Percentiles rank a stretch among this genome's conserved stretches.
Evolutionary conservation across 2,888 invertebrate species (phyloP).

Genomic region (Matsumyia berberina): DNA sequence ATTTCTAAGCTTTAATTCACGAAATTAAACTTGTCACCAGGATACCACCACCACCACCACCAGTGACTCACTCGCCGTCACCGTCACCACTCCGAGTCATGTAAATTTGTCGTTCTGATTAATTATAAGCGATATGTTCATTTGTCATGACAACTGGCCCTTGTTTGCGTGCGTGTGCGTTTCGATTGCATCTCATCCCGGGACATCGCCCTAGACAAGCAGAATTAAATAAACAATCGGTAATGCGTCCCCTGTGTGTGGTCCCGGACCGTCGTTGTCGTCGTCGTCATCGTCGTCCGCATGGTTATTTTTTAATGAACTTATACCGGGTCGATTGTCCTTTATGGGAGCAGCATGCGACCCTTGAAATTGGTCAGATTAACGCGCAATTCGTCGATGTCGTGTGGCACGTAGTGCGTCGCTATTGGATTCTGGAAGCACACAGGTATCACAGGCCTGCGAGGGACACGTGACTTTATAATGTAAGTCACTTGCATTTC

Average conservation of each 20-base stretch:
- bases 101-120: conserved; percentile 54
- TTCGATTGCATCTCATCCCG: conserved; percentile 7
- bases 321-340: conserved; percentile 25
- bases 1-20: conserved; percentile 46
- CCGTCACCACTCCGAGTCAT: conserved; percentile 6
- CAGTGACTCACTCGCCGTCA: not conserved
- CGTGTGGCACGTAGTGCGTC: conserved; percentile 59
- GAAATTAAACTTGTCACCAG: conserved; percentile 38
- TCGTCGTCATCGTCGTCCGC: not conserved
- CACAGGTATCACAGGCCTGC: conserved; percentile 21
- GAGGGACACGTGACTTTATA: conserved; percentile 65
- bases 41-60: not conserved
- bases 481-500: conserved; percentile 58
- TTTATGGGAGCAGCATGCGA: conserved; percentile 27
- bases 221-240: conserved; percentile 64
- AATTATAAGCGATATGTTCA: conserved; percentile 59
- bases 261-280: conserved; percentile 11
- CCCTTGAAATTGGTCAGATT: conserved; percentile 74
- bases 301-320: conserved; percentile 73
- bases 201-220: not conserved
- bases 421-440: conserved; percentile 50
- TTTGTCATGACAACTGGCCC: conserved; percentile 60
- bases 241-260: conserved; percentile 64
- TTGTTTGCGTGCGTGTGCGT: conserved; percentile 42
- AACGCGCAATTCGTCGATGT: conserved; percentile 69